Conservation (phyloP, 2,113 vertebrate genomes). For the Meriones unguiculatus region DNA sequence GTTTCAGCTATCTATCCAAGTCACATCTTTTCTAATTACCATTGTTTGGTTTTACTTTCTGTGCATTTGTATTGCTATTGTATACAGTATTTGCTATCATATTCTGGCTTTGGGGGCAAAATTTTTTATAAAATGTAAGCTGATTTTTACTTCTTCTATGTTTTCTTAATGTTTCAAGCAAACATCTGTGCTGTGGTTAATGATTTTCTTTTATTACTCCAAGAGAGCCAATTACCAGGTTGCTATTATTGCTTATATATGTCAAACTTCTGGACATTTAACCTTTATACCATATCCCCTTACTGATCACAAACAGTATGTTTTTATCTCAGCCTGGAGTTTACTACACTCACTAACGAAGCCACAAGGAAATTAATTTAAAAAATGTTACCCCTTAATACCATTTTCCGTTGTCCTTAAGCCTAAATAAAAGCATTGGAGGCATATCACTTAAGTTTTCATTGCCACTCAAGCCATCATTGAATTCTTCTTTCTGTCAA, state of each 20-base stretch:
- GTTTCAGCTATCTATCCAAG: neutral
- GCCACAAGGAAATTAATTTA: neutral
- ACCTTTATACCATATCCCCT: rapidly evolving
- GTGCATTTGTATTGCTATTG: neutral
- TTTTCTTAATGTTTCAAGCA: neutral
- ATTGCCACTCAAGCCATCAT: too few species aligned
- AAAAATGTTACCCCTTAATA: neutral
- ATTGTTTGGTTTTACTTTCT: neutral
- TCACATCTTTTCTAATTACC: neutral
- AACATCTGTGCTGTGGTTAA: neutral
- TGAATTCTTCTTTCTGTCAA: neutral
- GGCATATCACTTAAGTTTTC: rapidly evolving
- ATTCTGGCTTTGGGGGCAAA: neutral
- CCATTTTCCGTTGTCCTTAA: neutral
- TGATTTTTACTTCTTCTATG: neutral
- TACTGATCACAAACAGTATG: neutral
- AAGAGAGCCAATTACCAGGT: rapidly evolving
- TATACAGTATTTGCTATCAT: neutral
- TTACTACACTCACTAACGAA: neutral
- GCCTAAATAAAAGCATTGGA: neutral
- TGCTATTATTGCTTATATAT: rapidly evolving
- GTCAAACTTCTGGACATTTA: neutral
- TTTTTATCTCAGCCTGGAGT: neutral
- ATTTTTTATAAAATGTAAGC: neutral
- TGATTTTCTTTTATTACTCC: neutral